phyloP scores from a whole-genome alignment of 2,113 vertebrate species.

The Prolemur simus region DNA sequence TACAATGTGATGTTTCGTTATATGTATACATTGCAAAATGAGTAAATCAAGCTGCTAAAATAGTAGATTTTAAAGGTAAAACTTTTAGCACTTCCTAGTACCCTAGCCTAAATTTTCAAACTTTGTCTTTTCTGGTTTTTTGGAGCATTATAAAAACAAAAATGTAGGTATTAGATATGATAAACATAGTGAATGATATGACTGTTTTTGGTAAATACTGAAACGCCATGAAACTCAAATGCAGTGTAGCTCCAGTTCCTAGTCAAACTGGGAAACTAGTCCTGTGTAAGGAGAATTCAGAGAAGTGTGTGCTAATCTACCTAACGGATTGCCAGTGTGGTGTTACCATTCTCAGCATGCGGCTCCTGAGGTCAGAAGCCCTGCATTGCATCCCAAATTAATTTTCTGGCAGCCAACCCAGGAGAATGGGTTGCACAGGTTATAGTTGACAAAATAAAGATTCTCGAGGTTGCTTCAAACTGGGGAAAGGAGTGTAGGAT shows the following conservation, averaged over 20 bases:
- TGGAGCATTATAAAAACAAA: background rate
- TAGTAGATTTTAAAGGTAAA: background rate
- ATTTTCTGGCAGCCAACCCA: background rate
- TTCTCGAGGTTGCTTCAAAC: background rate
- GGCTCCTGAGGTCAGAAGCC: accelerated
- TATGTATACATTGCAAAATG: background rate
- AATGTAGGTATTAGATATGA: background rate
- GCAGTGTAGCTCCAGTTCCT: accelerated
- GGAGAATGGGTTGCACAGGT: background rate
- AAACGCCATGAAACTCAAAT: background rate
- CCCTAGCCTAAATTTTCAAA: background rate
- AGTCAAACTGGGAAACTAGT: background rate
- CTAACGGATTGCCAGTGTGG: accelerated
- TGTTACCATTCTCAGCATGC: accelerated
- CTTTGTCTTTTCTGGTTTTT: background rate
- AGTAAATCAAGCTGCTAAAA: background rate
- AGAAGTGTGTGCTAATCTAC: background rate
- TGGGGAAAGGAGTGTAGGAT: background rate
- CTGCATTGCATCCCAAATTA: accelerated
- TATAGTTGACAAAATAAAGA: background rate
- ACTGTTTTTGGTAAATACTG: background rate
- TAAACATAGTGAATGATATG: accelerated
- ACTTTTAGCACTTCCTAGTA: background rate
- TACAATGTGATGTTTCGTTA: background rate
- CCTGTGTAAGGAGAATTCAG: background rate